Evolutionary conservation across 2,113 vertebrate species (phyloP).

Genomic region (Corythoichthys intestinalis): DNA sequence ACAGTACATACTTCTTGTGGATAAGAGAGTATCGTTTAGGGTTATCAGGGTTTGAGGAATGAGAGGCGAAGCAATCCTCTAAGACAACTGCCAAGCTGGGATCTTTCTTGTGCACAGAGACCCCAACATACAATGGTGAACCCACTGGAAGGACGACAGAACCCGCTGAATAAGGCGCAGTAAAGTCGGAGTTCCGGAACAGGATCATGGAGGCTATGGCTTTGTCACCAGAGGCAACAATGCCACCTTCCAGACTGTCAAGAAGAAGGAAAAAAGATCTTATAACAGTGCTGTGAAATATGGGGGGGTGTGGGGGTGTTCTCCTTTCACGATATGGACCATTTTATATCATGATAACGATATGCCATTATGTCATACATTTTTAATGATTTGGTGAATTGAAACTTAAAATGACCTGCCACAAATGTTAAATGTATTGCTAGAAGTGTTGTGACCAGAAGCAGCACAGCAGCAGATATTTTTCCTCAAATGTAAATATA

Average conservation of each 20-base stretch:
- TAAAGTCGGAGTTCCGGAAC: constrained; percentile 42
- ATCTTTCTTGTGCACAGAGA: constrained; percentile 31
- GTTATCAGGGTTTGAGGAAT: constrained; percentile 26
- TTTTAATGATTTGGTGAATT: no score
- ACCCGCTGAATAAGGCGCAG: constrained; percentile 35
- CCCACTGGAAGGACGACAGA: constrained; percentile 42
- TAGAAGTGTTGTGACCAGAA: no score
- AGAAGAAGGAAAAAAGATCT: not conserved
- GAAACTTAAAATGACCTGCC: no score
- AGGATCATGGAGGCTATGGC: constrained; percentile 49
- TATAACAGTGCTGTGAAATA: no score
- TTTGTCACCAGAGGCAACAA: constrained; percentile 23
- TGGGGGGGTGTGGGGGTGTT: no score
- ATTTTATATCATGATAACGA: no score
- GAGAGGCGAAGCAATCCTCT: constrained; percentile 56
- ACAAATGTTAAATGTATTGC: no score
- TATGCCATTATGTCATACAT: no score
- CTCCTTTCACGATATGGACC: no score
- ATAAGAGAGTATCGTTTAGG: constrained; percentile 44
- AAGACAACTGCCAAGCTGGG: constrained; percentile 47
- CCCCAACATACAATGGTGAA: constrained; percentile 47
- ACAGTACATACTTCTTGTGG: constrained; percentile 48
- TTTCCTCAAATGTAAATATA: no score
- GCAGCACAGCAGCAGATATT: no score
- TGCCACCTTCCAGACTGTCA: constrained; percentile 27